phyloP scores from a whole-genome alignment of 2,797 vertebrate species.

The Propithecus perrieri region DNA sequence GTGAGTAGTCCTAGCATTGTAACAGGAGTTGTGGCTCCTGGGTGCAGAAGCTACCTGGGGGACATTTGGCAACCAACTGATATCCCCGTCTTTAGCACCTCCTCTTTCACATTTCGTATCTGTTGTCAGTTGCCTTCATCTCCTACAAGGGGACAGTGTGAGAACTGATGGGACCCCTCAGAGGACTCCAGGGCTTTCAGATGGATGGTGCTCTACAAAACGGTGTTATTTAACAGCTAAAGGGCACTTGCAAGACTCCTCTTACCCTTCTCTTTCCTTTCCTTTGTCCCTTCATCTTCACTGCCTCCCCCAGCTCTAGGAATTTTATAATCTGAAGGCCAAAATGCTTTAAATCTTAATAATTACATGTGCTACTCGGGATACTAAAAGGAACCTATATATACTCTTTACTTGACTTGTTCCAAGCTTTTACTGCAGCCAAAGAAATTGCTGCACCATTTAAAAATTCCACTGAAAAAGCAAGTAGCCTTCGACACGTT shows the following conservation, averaged over 20 bases:
- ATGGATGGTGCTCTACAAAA: conserved; percentile 37
- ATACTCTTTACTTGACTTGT: conserved; percentile 44
- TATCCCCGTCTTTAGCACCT: background rate
- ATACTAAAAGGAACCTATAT: conserved; percentile 42
- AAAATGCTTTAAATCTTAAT: conserved; percentile 68
- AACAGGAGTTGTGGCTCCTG: background rate
- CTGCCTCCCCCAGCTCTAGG: background rate
- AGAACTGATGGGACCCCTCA: conserved; percentile 27
- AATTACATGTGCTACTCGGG: conserved; percentile 15
- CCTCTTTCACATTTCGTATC: background rate
- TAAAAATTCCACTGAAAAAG: conserved; percentile 65
- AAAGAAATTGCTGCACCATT: background rate
- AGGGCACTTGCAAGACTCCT: conserved; percentile 47
- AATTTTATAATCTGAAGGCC: conserved; percentile 54
- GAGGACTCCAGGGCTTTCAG: background rate
- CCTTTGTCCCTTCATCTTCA: conserved; percentile 2
- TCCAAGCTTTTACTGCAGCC: conserved; percentile 46
- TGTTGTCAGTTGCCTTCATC: conserved; percentile 25
- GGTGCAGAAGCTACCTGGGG: background rate
- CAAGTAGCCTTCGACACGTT: conserved; percentile 54
- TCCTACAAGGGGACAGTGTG: background rate
- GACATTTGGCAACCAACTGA: background rate
- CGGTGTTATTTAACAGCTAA: conserved; percentile 16
- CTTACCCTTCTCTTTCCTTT: conserved; percentile 10
- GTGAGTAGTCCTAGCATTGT: background rate